Evolutionary conservation across 1,140 invertebrate genomes (phyloP), one percentile per base, ranked within the genome.

Genomic region (Zophobas atratus): DNA sequence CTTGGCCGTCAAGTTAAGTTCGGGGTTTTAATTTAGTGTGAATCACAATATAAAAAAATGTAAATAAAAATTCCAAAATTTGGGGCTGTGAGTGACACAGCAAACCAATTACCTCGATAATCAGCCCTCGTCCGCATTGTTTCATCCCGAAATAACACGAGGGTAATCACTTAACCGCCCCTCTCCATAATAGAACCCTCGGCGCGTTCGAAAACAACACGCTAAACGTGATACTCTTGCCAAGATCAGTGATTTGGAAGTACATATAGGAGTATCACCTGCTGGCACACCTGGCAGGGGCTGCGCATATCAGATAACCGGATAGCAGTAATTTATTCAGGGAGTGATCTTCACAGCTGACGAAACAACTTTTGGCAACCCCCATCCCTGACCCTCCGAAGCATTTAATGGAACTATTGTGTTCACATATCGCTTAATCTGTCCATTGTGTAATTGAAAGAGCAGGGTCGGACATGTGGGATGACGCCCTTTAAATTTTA

Each of bases 361-460:
- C 72, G 55, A 75, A 75, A 75, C 53, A 75, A 75, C 72, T 75
- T 75, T 75, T 48, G 36, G 39, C 72, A 73, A 55, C 71, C 71
- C 53, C 39, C 71, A 43, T 34, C 36, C 4, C 8, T 41, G 32
- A 75, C 53, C 53, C 53, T 46, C 38, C 43, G 72, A 75, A 75
- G 53, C 60, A 75, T 75, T 75, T 75, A 75, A 75, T 75, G 72
- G 51, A 75, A 75, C 72, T 57, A 75, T 75, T 75, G 72, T 75
- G 72, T 75, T 75, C 53, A 57, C 72, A 56, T 75, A 75, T 73
- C 71, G 71, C 71, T 73, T 73, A 73, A 73, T 73, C 71, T 57
- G 72, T 53, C 49, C 53, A 75, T 57, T 75, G 72, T 57, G 48
- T 75, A 75, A 75, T 75, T 75, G 72, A 75, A 75, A 75, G 39